Percentiles rank a stretch among this genome's conserved stretches.
Evolutionary conservation across 2,888 invertebrate species (phyloP).

Genomic region (Troglohyphantes excavatus): DNA sequence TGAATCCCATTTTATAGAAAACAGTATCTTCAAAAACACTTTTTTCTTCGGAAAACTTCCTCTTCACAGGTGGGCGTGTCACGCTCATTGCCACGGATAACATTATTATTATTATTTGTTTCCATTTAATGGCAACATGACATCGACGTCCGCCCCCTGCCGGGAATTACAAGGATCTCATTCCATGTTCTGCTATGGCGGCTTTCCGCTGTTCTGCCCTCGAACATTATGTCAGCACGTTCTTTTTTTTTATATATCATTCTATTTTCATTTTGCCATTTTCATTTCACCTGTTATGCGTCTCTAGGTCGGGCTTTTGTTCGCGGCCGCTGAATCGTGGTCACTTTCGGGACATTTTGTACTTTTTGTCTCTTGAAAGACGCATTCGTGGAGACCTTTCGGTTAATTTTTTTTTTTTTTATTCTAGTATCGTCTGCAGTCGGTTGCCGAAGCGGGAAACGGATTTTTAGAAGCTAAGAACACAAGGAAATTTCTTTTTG

Average conservation of each 20-base stretch:
- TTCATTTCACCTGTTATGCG: neutral
- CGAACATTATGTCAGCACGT: constrained; percentile 16
- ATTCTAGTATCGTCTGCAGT: no score
- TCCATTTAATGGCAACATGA: constrained; percentile 67
- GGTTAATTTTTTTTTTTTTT: no score
- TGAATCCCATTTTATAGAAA: neutral
- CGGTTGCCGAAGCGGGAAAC: no score
- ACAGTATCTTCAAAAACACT: neutral
- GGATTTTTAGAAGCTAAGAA: no score
- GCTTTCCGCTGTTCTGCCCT: constrained; percentile 61
- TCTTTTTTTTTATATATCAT: constrained; percentile 20
- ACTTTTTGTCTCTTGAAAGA: no score
- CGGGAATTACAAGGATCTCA: constrained; percentile 60
- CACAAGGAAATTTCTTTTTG: no score
- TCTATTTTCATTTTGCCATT: neutral
- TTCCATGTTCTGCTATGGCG: constrained; percentile 27
- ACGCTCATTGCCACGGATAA: constrained; percentile 29
- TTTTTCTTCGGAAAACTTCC: neutral
- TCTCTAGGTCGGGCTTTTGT: neutral
- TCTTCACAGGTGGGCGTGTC: constrained; percentile 18
- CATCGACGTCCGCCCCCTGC: constrained; percentile 63
- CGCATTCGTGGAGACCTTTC: no score
- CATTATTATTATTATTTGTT: constrained; percentile 56
- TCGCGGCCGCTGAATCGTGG: neutral
- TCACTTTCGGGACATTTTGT: no score